phyloP scores from a whole-genome alignment of 2,797 vertebrate genomes.

The Alca torda region DNA sequence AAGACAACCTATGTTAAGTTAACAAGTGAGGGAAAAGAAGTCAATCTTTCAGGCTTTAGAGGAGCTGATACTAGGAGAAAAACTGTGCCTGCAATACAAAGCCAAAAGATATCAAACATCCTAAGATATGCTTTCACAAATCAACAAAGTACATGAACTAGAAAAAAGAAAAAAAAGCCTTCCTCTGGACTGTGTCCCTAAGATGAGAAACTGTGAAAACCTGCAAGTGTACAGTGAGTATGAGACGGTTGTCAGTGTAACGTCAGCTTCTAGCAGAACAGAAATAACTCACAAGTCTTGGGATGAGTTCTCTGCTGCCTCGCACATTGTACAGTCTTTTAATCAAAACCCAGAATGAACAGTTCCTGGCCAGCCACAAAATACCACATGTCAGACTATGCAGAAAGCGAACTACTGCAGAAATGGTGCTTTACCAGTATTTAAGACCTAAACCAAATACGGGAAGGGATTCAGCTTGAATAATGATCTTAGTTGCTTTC shows the following conservation, averaged over 20 bases:
- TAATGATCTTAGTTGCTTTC: not conserved
- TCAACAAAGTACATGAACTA: not conserved
- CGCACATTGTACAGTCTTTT: not conserved
- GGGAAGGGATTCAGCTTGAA: not conserved
- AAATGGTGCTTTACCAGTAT: not conserved
- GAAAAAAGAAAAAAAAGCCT: not conserved
- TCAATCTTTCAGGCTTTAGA: not conserved
- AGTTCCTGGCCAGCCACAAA: not conserved
- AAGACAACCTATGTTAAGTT: not conserved
- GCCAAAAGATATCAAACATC: not conserved
- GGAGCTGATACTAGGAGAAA: not conserved
- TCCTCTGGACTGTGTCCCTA: not conserved
- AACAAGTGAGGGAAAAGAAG: not conserved
- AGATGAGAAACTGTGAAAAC: not conserved
- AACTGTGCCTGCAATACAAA: not conserved
- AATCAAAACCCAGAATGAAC: not conserved
- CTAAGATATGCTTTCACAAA: not conserved
- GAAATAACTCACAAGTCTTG: not conserved
- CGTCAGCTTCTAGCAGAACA: not conserved
- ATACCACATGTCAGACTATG: rapidly evolving
- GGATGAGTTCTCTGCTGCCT: not conserved
- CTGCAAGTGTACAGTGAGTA: not conserved
- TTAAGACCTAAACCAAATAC: not conserved
- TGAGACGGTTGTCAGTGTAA: not conserved
- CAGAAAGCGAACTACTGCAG: not conserved